phyloP scores from a whole-genome alignment of 2,113 vertebrate genomes.

The Malurus cyaneus region DNA sequence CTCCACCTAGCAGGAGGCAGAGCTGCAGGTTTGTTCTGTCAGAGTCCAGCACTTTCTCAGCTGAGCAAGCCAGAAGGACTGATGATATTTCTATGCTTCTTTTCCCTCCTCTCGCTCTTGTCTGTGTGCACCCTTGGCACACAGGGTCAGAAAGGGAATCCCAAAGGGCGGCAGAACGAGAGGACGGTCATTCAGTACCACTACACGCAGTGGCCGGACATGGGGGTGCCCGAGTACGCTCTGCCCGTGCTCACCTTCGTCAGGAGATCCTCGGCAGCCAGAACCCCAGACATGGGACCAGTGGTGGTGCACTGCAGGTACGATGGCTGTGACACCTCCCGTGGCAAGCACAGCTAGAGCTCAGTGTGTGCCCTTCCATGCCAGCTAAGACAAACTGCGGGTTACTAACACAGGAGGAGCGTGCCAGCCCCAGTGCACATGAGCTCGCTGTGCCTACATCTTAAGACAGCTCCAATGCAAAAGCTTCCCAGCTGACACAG shows the following conservation, averaged over 20 bases:
- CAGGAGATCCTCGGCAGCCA: conserved; percentile 88
- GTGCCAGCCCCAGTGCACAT: background rate
- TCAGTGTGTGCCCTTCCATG: fast-evolving
- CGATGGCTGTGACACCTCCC: background rate
- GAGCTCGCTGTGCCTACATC: background rate
- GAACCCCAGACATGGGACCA: conserved; percentile 84
- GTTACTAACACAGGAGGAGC: background rate
- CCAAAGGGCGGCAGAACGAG: conserved; percentile 89
- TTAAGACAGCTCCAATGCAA: background rate
- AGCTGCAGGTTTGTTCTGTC: background rate
- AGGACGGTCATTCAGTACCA: conserved; percentile 91
- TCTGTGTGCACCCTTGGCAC: fast-evolving
- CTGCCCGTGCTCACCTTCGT: conserved; percentile 97
- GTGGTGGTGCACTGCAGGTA: conserved; percentile 98
- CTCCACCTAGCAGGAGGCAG: conserved; percentile 25
- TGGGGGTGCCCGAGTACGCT: conserved; percentile 96
- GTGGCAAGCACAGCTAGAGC: background rate
- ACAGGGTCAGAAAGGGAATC: conserved; percentile 88
- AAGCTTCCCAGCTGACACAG: background rate
- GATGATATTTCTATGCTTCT: background rate
- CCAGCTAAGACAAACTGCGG: background rate
- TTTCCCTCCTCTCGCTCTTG: background rate
- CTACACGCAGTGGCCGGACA: conserved; percentile 99
- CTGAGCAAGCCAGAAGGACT: background rate
- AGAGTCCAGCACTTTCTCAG: background rate